Conservation (phyloP, 2,888 invertebrate species). For the Mystacides longicornis region DNA sequence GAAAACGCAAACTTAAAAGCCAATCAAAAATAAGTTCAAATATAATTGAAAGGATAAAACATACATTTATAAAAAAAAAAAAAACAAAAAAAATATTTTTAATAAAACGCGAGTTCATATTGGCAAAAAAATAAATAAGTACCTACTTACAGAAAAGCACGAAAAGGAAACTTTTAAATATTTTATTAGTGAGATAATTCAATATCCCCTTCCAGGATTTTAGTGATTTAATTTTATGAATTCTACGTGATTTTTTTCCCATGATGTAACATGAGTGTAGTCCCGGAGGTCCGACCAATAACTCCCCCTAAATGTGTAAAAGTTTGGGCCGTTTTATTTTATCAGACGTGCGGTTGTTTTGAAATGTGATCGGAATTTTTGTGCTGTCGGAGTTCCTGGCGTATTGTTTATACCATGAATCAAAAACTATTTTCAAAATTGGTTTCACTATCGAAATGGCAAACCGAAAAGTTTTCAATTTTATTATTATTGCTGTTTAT, state of each 20-base stretch:
- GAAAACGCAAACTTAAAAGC: no score
- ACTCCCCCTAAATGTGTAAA: background rate
- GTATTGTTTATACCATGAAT: constrained; percentile 1
- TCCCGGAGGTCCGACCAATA: background rate
- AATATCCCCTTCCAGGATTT: background rate
- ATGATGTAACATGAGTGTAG: no score
- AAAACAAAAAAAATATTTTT: no score
- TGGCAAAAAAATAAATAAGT: no score
- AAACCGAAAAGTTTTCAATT: background rate
- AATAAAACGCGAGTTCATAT: no score
- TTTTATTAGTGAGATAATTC: background rate
- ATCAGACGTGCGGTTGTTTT: background rate
- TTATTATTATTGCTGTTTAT: no score
- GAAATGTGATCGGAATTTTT: constrained; percentile 1
- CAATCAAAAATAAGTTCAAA: no score
- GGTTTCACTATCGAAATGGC: background rate
- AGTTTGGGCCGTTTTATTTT: background rate
- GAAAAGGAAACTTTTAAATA: background rate
- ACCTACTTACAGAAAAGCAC: background rate
- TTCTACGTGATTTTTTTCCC: background rate
- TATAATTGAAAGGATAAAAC: no score
- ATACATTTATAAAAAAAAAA: no score
- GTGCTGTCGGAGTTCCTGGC: background rate
- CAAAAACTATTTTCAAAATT: constrained; percentile 1
- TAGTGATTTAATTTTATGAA: background rate